These are phyloP conservation scores for Capreolus pygargus DNA, from an alignment of 2,113 vertebrate genomes.

Conservation along the genomic window DNA sequence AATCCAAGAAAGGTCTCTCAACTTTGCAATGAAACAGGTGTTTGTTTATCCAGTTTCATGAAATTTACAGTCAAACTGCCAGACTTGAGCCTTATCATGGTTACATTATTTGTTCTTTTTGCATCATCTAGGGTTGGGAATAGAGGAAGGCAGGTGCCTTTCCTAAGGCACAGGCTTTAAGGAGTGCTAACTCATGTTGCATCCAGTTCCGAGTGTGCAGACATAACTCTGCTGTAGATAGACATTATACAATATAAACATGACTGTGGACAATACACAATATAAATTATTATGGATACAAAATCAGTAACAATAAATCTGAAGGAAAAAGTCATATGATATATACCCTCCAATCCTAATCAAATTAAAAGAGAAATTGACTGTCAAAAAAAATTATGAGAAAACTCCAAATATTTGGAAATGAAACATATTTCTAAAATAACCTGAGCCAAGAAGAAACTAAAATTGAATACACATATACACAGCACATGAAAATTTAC, in stretches of 20 bases:
- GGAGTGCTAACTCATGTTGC: fast-evolving
- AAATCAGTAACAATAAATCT: neutral
- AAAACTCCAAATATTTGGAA: neutral
- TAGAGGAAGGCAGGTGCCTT: neutral
- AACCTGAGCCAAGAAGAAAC: neutral
- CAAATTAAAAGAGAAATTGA: neutral
- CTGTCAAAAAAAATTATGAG: neutral
- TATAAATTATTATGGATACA: neutral
- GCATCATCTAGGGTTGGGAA: neutral
- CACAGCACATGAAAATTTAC: neutral
- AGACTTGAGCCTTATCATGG: neutral
- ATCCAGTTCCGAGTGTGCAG: neutral
- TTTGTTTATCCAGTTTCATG: neutral
- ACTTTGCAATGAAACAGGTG: neutral
- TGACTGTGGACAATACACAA: neutral
- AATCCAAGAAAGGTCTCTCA: neutral
- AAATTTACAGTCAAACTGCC: neutral
- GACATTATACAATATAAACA: neutral
- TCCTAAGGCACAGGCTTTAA: neutral
- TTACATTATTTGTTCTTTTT: neutral
- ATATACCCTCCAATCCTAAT: neutral
- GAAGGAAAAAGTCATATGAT: neutral
- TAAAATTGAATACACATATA: neutral
- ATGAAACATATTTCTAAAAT: neutral
- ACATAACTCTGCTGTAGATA: neutral